phyloP scores from a whole-genome alignment of 2,113 vertebrate genomes.

The Lampris megalopsis region DNA sequence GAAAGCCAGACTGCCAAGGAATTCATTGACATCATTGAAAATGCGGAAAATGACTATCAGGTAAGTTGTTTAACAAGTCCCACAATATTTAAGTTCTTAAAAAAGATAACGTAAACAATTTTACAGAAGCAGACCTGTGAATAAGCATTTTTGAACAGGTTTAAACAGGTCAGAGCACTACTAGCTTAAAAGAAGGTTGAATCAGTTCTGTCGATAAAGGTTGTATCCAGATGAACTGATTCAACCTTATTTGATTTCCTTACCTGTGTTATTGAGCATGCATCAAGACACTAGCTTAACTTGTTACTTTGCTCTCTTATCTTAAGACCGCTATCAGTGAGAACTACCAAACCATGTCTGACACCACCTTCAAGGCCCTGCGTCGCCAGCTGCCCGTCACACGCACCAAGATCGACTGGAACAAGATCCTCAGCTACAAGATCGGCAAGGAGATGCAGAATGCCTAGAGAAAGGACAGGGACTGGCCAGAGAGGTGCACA shows the following conservation, averaged over 20 bases:
- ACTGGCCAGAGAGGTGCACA: slow-evolving; percentile 42
- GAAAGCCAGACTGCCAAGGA: slow-evolving; percentile 94
- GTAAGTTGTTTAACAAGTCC: slow-evolving; percentile 68
- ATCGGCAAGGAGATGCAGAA: slow-evolving; percentile 99
- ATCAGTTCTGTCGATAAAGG: neutral
- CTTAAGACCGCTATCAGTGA: slow-evolving; percentile 95
- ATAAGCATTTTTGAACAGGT: too few species aligned
- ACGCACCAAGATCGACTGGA: slow-evolving; percentile 99
- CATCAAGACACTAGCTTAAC: too few species aligned
- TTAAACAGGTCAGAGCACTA: too few species aligned
- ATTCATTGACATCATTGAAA: slow-evolving; percentile 96
- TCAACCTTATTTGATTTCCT: too few species aligned
- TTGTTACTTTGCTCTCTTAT: neutral
- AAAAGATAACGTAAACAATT: too few species aligned
- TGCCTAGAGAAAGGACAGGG: slow-evolving; percentile 83
- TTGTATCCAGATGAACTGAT: too few species aligned
- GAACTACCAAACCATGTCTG: slow-evolving; percentile 99
- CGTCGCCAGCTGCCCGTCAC: slow-evolving; percentile 97
- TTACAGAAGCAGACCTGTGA: too few species aligned
- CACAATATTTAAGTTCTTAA: too few species aligned
- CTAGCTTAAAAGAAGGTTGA: neutral
- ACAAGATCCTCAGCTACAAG: slow-evolving; percentile 99
- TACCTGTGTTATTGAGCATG: too few species aligned
- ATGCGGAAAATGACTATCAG: slow-evolving; percentile 98
- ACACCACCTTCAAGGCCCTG: slow-evolving; percentile 99